Evolutionary conservation across 2,113 vertebrate genomes (phyloP), one percentile per base, ranked within the genome.

Genomic region (Atherinomorus stipes): DNA sequence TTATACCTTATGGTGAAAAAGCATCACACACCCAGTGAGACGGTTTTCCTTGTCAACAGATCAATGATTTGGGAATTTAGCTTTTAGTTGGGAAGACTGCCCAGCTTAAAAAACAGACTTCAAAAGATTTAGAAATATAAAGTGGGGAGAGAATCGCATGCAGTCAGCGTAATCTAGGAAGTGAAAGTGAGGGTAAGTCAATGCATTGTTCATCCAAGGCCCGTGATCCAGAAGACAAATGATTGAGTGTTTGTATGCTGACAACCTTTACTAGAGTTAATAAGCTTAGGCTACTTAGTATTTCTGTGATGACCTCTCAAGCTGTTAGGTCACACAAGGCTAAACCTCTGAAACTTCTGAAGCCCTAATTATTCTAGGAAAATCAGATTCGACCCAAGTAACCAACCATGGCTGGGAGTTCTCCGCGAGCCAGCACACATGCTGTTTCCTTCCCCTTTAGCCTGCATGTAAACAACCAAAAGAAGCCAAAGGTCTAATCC

Each of bases 311-410:
- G 60, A 73, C 84, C 76, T 58, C 34, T 23, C 1, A 5, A 18
- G n/a, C 28, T 62, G 9, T 12, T 3, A 21, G 54, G 74, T 81
- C 64, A 66, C 67, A 72, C 13, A 15, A 45, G 78, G 76, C 67
- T 58, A 56, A 85, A 66, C 57, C 8, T 7, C 21, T 40, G 28
- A 45, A 72, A 80, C 63, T 56, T 73, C 1, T 49, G 49, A 54
- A 62, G 34, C 47, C 25, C 57, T 81, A 65, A 76, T 64, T 60
- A 67, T 89, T 85, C 84, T 64, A 28, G 23, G 85, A 89, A 86
- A 87, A 81, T 76, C 63, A 45, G 67, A 74, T 78, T 73, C 66
- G 18, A 15, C 58, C 52, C 31, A n/a, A 71, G 60, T 72, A 62
- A 64, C 8, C 5, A 3, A 61, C 63, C 26, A 25, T 19, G 18